These are phyloP conservation scores for Nephila pilipes DNA, from an alignment of 1,140 invertebrate species.

Conservation along the genomic window DNA sequence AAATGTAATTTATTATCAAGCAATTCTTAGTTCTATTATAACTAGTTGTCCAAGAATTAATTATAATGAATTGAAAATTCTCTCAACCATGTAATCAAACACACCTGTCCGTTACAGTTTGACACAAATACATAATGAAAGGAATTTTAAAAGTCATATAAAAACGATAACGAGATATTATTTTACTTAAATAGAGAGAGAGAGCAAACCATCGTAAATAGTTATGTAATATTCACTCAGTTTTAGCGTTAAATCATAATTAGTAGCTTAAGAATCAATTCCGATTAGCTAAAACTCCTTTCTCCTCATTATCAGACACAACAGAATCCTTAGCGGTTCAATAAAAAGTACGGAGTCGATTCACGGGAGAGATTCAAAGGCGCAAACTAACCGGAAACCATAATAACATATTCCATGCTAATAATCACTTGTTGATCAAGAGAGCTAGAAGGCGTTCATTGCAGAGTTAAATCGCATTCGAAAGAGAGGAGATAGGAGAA, in stretches of 20 bases:
- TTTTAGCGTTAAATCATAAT: background rate
- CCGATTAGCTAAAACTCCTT: background rate
- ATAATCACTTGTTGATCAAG: background rate
- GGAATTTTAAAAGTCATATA: too few relatives aligned
- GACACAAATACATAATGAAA: too few relatives aligned
- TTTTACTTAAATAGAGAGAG: too few relatives aligned
- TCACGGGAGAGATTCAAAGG: background rate
- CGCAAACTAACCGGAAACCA: background rate
- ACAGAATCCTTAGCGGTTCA: background rate
- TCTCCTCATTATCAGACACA: background rate
- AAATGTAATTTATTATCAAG: too few relatives aligned
- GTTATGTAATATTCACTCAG: too few relatives aligned
- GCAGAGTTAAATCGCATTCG: background rate
- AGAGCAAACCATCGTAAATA: too few relatives aligned
- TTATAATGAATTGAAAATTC: too few relatives aligned
- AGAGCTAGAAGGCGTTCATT: background rate
- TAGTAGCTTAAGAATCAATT: background rate
- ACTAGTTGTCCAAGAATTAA: too few relatives aligned
- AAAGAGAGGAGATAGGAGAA: background rate
- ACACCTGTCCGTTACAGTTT: too few relatives aligned
- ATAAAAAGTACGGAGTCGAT: background rate
- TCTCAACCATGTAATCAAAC: too few relatives aligned
- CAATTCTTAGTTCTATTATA: too few relatives aligned
- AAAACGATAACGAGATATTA: too few relatives aligned
- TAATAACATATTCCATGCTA: background rate